A percentile compares a stretch with the other conserved stretches of the same genome.
These are phyloP conservation scores for Melanotaenia duboulayi DNA, from an alignment of 2,113 vertebrate genomes.

Conservation along the genomic window DNA sequence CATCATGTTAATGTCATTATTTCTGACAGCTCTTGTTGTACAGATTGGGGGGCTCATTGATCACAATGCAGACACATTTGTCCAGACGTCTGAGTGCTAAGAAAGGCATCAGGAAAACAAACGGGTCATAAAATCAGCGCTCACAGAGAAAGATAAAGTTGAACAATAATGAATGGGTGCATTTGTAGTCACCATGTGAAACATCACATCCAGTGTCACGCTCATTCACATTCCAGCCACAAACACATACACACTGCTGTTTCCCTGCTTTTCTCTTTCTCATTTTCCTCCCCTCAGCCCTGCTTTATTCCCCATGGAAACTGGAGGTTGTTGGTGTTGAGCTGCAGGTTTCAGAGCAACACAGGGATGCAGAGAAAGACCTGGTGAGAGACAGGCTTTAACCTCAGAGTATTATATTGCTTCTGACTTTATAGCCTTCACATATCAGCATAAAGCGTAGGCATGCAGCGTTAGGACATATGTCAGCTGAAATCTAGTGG, in stretches of 20 bases:
- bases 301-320: slow-evolving; percentile 59
- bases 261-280: slow-evolving; percentile 50
- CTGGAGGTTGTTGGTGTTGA: slow-evolving; percentile 67
- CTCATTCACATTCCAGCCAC: slow-evolving; percentile 70
- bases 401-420: slow-evolving; percentile 57
- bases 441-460: slow-evolving; percentile 36
- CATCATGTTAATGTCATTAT: slow-evolving; percentile 54
- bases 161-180: slow-evolving; percentile 57
- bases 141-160: slow-evolving; percentile 30
- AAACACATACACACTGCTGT: slow-evolving; percentile 25
- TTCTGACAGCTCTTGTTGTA: slow-evolving; percentile 56
- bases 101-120: slow-evolving; percentile 22
- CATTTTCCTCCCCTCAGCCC: slow-evolving; percentile 51
- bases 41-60: slow-evolving; percentile 39
- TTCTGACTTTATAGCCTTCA: slow-evolving; percentile 48
- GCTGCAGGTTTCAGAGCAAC: slow-evolving; percentile 37
- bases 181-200: slow-evolving; percentile 73
- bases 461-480: background rate
- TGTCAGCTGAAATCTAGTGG: slow-evolving; percentile 1
- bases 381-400: slow-evolving; percentile 39
- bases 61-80: slow-evolving; percentile 38
- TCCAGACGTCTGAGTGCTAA: slow-evolving; percentile 22
- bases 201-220: slow-evolving; percentile 42
- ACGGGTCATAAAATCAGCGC: slow-evolving; percentile 24
- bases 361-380: slow-evolving; percentile 2